phyloP scores from a whole-genome alignment of 2,888 invertebrate genomes.

The Eupithecia subfuscata region DNA sequence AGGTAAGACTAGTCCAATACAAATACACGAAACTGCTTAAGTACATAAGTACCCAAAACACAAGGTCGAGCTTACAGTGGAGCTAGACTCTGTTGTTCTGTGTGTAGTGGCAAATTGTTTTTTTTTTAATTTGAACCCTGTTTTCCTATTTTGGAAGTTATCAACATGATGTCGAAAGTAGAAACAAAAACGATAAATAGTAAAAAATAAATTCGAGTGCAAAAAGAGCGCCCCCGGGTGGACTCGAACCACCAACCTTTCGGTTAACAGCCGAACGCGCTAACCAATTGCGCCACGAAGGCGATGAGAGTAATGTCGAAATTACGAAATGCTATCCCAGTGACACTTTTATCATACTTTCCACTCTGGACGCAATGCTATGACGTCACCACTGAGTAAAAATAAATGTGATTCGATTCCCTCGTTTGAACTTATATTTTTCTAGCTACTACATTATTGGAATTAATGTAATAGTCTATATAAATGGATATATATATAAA shows the following conservation, averaged over 20 bases:
- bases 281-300: slow-evolving; percentile 89
- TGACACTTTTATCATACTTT: neutral
- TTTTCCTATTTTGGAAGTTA: too few species aligned
- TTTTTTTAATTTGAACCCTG: too few species aligned
- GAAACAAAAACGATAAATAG: neutral
- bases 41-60: too few species aligned
- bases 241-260: slow-evolving; percentile 99
- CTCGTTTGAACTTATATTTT: neutral
- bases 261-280: slow-evolving; percentile 99
- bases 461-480: neutral
- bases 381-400: neutral
- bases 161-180: neutral
- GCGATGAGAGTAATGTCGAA: slow-evolving; percentile 43
- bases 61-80: too few species aligned
- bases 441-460: too few species aligned
- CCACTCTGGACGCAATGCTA: neutral
- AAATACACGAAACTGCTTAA: too few species aligned
- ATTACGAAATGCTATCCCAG: slow-evolving; percentile 24
- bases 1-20: slow-evolving; percentile 66
- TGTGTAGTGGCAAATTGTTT: too few species aligned
- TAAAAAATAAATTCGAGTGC: neutral
- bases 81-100: too few species aligned
- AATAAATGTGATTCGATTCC: neutral
- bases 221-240: slow-evolving; percentile 92
- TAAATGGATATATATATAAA: too few species aligned